Evolutionary conservation across 2,888 invertebrate species (phyloP).

Genomic region (Clitarchus hookeri): DNA sequence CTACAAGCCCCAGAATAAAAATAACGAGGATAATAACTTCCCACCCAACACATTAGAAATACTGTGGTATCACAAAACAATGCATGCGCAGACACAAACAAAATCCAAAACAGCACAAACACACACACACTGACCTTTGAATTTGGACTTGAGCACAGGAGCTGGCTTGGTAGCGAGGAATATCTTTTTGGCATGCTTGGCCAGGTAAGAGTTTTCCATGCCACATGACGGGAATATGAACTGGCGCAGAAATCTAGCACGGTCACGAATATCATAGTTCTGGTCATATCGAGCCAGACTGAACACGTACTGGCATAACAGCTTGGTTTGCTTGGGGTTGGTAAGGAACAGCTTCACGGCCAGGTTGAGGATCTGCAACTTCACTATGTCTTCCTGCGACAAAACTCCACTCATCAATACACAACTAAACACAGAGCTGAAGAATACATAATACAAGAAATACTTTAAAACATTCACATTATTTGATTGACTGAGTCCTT

Average conservation of each 20-base stretch:
- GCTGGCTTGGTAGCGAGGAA: conserved; percentile 94
- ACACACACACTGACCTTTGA: conserved; percentile 63
- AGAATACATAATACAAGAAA: background rate
- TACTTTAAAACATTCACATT: background rate
- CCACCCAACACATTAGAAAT: too few relatives aligned
- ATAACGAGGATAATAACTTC: too few relatives aligned
- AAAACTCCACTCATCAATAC: conserved; percentile 33
- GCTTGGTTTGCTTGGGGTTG: conserved; percentile 81
- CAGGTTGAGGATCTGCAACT: conserved; percentile 92
- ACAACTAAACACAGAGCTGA: conserved; percentile 29
- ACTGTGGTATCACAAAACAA: too few relatives aligned
- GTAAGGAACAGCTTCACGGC: conserved; percentile 92
- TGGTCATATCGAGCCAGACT: conserved; percentile 95
- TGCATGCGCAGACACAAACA: too few relatives aligned
- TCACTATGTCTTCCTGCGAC: conserved; percentile 87
- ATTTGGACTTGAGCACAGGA: conserved; percentile 84
- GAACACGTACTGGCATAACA: conserved; percentile 91
- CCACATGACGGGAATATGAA: conserved; percentile 67
- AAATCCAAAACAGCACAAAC: too few relatives aligned
- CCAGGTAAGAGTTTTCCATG: conserved; percentile 60
- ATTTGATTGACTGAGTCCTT: too few relatives aligned
- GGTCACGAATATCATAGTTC: conserved; percentile 96
- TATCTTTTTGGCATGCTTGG: conserved; percentile 76
- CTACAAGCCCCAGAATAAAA: too few relatives aligned
- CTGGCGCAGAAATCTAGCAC: conserved; percentile 85